These are phyloP conservation scores for Rhincodon typus DNA, from an alignment of 2,797 vertebrate species.

Conservation along the genomic window DNA sequence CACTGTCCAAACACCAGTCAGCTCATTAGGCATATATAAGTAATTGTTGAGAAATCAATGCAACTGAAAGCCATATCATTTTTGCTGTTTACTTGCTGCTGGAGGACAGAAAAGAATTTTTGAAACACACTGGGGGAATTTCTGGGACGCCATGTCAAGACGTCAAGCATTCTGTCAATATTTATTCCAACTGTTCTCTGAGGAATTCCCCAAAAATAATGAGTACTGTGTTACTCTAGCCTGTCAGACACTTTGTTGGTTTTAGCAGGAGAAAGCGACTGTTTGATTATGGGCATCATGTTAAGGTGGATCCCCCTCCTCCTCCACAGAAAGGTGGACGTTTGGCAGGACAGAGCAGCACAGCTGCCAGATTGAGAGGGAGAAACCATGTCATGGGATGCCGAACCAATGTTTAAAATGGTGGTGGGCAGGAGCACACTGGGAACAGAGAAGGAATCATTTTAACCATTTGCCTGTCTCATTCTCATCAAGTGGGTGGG, in stretches of 20 bases:
- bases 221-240: too few species aligned
- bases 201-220: neutral
- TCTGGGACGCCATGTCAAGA: neutral
- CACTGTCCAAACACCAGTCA: neutral
- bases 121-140: neutral
- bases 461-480: neutral
- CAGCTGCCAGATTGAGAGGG: neutral
- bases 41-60: neutral
- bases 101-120: neutral
- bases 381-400: neutral
- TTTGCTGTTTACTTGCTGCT: neutral
- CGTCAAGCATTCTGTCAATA: neutral
- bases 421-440: neutral
- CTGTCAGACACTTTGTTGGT: neutral
- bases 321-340: neutral
- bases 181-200: neutral
- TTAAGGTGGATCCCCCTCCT: too few species aligned
- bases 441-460: neutral
- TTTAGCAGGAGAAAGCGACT: neutral
- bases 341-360: neutral
- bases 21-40: neutral
- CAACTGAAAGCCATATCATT: neutral
- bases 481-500: neutral
- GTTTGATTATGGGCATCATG: neutral
- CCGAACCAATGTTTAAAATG: neutral